Percentiles rank a stretch among this genome's conserved stretches.
phyloP scores from a whole-genome alignment of 2,888 invertebrate genomes.

The Seira ritae region DNA sequence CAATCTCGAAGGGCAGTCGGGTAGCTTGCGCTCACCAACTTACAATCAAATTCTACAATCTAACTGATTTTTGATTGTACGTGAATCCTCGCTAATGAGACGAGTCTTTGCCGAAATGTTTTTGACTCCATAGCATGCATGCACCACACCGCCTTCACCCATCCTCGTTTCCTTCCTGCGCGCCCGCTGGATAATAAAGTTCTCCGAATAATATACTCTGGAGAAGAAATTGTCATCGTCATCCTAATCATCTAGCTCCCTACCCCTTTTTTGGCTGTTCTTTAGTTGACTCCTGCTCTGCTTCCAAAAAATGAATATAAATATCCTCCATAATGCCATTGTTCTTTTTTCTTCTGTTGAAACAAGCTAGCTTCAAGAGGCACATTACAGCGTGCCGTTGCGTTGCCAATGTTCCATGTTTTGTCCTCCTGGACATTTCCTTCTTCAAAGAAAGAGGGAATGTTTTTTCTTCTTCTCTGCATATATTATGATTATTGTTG shows the following conservation, averaged over 20 bases:
- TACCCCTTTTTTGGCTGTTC: background rate
- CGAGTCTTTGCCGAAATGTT: background rate
- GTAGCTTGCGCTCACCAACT: too few relatives aligned
- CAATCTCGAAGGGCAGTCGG: too few relatives aligned
- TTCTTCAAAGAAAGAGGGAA: background rate
- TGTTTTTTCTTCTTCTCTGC: constrained; percentile 37
- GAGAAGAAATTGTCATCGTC: constrained; percentile 7
- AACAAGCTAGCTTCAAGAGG: background rate
- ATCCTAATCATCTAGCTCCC: background rate
- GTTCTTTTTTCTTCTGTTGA: background rate
- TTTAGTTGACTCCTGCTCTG: background rate
- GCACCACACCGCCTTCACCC: too few relatives aligned
- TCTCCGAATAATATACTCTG: constrained; percentile 10
- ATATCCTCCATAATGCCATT: constrained; percentile 10
- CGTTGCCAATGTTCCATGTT: background rate
- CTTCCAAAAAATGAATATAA: constrained; percentile 3
- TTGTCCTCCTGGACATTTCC: constrained; percentile 10
- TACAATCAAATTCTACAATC: too few relatives aligned
- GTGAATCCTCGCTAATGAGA: constrained; percentile 35
- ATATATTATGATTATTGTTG: constrained; percentile 58
- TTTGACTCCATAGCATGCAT: background rate
- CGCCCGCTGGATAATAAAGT: background rate
- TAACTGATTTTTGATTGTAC: too few relatives aligned
- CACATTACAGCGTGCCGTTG: background rate
- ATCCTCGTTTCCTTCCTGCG: background rate